phyloP scores from a whole-genome alignment of 2,888 invertebrate species.

The Nasonovia ribisnigri region DNA sequence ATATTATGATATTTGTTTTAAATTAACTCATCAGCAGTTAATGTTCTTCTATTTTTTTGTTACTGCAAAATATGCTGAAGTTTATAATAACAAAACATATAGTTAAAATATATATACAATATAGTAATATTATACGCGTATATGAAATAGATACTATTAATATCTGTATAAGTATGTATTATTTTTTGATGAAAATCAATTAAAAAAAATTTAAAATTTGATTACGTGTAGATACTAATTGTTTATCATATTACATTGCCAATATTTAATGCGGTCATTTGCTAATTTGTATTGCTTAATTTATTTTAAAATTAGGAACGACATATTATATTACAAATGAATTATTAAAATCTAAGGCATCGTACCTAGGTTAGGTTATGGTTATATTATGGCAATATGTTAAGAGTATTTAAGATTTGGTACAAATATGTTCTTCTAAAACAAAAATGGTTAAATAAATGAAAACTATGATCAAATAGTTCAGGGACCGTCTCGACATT shows the following conservation, averaged over 20 bases:
- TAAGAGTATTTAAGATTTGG: neutral
- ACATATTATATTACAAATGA: too few relatives aligned
- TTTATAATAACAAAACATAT: neutral
- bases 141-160: neutral
- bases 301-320: neutral
- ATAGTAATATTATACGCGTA: neutral
- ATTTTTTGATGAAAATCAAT: neutral
- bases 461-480: too few relatives aligned
- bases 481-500: too few relatives aligned
- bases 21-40: neutral
- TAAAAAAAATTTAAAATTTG: neutral
- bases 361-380: too few relatives aligned
- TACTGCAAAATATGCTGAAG: neutral
- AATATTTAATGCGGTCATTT: neutral
- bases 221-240: neutral
- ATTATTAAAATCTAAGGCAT: neutral
- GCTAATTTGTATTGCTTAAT: neutral
- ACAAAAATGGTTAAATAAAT: too few relatives aligned
- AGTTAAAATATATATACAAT: neutral
- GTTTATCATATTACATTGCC: neutral
- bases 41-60: neutral
- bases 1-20: neutral
- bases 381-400: too few relatives aligned
- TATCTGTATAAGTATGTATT: neutral
- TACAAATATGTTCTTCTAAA: too few relatives aligned